Conservation (phyloP, 2,113 vertebrate genomes). For the Ifrita kowaldi region DNA sequence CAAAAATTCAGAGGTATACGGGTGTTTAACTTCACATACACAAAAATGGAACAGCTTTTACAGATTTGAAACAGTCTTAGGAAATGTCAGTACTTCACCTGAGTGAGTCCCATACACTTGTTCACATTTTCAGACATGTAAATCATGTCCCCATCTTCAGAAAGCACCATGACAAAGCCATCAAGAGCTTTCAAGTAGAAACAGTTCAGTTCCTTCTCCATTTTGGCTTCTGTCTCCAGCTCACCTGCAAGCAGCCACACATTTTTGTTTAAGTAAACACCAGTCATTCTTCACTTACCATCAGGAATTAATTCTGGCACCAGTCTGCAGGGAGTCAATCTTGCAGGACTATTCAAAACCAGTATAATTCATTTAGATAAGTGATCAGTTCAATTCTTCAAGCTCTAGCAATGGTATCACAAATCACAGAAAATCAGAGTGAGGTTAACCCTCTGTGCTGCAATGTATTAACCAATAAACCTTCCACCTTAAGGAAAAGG, state of each 20-base stretch:
- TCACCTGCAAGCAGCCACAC: constrained; percentile 64
- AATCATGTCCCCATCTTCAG: constrained; percentile 95
- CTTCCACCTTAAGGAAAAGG: background rate
- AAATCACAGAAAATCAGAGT: background rate
- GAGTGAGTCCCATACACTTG: constrained; percentile 95
- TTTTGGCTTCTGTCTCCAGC: constrained; percentile 80
- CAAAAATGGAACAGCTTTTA: background rate
- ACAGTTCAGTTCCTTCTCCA: constrained; percentile 87
- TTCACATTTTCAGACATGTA: constrained; percentile 95
- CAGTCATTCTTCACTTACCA: background rate
- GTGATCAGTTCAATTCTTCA: background rate
- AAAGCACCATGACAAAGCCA: constrained; percentile 97
- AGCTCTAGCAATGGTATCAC: background rate
- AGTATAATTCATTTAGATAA: background rate
- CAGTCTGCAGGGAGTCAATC: background rate
- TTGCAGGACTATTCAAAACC: background rate
- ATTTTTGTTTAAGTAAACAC: background rate
- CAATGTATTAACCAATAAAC: background rate
- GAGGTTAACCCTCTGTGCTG: background rate
- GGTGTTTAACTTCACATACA: background rate
- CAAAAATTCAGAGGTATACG: constrained; percentile 37
- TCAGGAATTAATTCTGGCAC: background rate
- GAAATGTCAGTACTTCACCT: constrained; percentile 74
- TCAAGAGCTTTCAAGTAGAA: constrained; percentile 95
- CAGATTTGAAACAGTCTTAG: background rate